Conservation (phyloP, 2,113 vertebrate species). For the Caretta caretta region DNA sequence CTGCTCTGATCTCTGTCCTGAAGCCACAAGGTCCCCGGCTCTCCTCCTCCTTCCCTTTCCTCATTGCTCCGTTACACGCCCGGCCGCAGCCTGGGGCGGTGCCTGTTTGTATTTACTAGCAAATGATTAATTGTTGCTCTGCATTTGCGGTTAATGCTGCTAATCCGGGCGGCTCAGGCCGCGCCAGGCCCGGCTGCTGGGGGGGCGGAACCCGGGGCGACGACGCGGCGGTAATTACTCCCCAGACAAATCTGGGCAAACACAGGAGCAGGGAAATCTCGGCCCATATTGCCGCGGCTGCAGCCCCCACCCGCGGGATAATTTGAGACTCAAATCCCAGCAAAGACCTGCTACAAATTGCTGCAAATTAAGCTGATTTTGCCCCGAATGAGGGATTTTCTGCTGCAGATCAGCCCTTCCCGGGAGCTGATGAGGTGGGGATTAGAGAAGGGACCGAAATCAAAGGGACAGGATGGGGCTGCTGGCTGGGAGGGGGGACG, state of each 20-base stretch:
- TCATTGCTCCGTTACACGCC: neutral
- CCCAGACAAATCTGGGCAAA: slow-evolving; percentile 62
- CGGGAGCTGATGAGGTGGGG: slow-evolving; percentile 85
- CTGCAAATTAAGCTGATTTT: slow-evolving; percentile 90
- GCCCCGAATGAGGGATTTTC: slow-evolving; percentile 86
- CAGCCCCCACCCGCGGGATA: slow-evolving; percentile 75
- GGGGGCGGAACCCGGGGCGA: neutral
- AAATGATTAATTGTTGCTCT: slow-evolving; percentile 70
- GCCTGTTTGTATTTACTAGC: slow-evolving; percentile 54
- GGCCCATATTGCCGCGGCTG: slow-evolving; percentile 74
- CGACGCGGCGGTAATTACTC: slow-evolving; percentile 54
- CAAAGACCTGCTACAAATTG: slow-evolving; percentile 86
- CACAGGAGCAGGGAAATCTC: slow-evolving; percentile 49
- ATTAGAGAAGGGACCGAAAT: slow-evolving; percentile 80
- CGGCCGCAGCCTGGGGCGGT: neutral
- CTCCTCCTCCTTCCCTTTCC: neutral
- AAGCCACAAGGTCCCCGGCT: slow-evolving; percentile 28
- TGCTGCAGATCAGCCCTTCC: slow-evolving; percentile 84
- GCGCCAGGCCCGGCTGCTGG: slow-evolving; percentile 56
- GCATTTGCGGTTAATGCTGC: slow-evolving; percentile 64
- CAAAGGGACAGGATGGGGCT: slow-evolving; percentile 72
- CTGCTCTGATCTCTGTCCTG: slow-evolving; percentile 35
- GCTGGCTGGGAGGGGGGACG: neutral
- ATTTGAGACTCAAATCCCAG: slow-evolving; percentile 88
- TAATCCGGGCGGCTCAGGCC: slow-evolving; percentile 63